Evolutionary conservation across 37 sponge, comb jelly and placozoan genomes (phyloP).

Genomic region (Lycopodina hypogea): DNA sequence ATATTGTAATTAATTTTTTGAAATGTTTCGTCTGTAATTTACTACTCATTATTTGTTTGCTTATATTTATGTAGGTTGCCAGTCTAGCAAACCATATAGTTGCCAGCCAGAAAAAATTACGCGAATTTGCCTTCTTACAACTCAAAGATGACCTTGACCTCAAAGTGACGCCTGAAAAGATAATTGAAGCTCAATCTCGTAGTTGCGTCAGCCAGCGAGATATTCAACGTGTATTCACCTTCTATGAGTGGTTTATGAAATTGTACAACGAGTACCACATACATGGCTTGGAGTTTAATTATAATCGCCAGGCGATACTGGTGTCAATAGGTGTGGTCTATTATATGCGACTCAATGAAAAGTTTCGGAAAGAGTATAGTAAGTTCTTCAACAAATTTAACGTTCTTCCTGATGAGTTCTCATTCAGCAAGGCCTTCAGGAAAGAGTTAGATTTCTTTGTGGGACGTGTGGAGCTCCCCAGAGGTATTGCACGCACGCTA

Average conservation of each 20-base stretch:
- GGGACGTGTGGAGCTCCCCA: constrained; percentile 50
- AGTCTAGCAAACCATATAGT: constrained; percentile 49
- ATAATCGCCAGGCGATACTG: constrained; percentile 34
- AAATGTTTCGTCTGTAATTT: too few species aligned
- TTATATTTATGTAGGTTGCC: neutral
- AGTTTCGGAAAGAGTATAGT: constrained; percentile 37
- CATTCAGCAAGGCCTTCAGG: constrained; percentile 25
- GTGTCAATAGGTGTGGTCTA: constrained; percentile 77
- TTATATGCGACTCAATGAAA: constrained; percentile 70
- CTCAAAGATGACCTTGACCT: neutral
- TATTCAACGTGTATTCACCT: constrained; percentile 72
- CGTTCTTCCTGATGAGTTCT: neutral
- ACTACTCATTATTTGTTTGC: neutral
- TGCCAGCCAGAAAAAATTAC: constrained; percentile 59
- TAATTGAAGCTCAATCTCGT: constrained; percentile 12
- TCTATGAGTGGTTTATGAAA: constrained; percentile 53
- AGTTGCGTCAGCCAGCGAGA: constrained; percentile 88
- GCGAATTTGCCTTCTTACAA: constrained; percentile 64
- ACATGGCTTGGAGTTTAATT: neutral
- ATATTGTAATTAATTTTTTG: too few species aligned
- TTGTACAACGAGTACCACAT: constrained; percentile 33
- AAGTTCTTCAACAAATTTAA: constrained; percentile 10
- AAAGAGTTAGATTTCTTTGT: constrained; percentile 64
- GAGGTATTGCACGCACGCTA: constrained; percentile 79
- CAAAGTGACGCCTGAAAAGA: neutral